Evolutionary conservation across 2,797 vertebrate species (phyloP).

Genomic region (Oryzias dopingdopingensis): DNA sequence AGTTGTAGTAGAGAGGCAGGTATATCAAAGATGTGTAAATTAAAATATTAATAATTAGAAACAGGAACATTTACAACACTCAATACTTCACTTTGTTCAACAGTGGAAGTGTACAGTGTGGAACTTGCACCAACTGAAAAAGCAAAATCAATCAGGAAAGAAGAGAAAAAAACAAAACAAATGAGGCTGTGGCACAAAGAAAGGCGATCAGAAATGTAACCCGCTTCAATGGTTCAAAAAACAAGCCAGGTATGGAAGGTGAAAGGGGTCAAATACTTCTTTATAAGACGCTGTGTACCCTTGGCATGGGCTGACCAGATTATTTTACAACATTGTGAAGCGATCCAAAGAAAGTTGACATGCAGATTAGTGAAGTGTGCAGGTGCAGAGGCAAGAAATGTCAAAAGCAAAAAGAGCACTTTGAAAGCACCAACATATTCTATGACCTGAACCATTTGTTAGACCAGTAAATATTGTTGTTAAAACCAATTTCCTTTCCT

Average conservation of each 20-base stretch:
- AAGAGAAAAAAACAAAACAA: constrained; percentile 25
- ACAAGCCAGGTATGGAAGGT: constrained; percentile 33
- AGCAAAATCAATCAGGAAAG: constrained; percentile 23
- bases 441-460: constrained; percentile 12
- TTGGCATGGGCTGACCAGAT: constrained; percentile 34
- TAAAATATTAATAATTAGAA: constrained; percentile 73
- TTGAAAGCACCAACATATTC: constrained; percentile 36
- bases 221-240: constrained; percentile 42
- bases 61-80: constrained; percentile 77
- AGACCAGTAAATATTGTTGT: constrained; percentile 10
- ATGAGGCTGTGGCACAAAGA: constrained; percentile 31
- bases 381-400: constrained; percentile 24
- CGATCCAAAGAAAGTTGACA: constrained; percentile 24
- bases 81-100: constrained; percentile 77
- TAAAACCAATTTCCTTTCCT: constrained; percentile 14
- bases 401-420: constrained; percentile 34
- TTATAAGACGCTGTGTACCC: constrained; percentile 24
- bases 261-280: background rate
- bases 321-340: constrained; percentile 20
- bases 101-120: constrained; percentile 75
- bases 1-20: constrained; percentile 66
- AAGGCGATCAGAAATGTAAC: constrained; percentile 39
- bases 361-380: constrained; percentile 16
- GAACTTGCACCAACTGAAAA: constrained; percentile 63
- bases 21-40: constrained; percentile 70